phyloP scores from a whole-genome alignment of 2,797 vertebrate species.

The Sebastes melanostomus region DNA sequence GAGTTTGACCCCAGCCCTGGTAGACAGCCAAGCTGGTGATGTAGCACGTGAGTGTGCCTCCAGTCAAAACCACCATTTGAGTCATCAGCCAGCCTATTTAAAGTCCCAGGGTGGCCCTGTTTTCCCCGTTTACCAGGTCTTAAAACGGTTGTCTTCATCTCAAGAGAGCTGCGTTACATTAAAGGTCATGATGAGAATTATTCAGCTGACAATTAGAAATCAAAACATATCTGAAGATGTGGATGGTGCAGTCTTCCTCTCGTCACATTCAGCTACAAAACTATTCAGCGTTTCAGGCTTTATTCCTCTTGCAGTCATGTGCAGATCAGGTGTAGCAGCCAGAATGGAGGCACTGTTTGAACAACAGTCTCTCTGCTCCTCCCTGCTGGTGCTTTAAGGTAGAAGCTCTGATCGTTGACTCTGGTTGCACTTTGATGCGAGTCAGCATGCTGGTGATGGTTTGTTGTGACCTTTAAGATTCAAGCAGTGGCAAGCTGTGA shows the following conservation, averaged over 20 bases:
- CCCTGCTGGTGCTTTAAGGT: constrained; percentile 26
- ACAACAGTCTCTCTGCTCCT: background rate
- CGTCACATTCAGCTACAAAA: background rate
- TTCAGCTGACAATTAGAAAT: constrained; percentile 2
- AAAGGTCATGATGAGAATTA: background rate
- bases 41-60: constrained; percentile 32
- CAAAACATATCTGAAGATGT: background rate
- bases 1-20: background rate
- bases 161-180: background rate
- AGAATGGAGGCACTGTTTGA: background rate
- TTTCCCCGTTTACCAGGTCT: constrained; percentile 48
- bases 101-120: constrained; percentile 24
- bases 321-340: constrained; percentile 6
- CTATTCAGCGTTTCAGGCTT: background rate
- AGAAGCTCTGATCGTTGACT: constrained; percentile 5
- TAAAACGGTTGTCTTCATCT: constrained; percentile 78
- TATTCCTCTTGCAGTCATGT: background rate
- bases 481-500: background rate
- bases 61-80: constrained; percentile 46
- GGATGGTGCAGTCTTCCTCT: background rate
- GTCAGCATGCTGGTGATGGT: background rate
- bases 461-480: constrained; percentile 23
- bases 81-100: constrained; percentile 44
- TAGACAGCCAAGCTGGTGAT: constrained; percentile 8
- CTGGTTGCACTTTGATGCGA: constrained; percentile 7